Evolutionary conservation across 2,797 vertebrate species (phyloP), one percentile per base, ranked within the genome.

Genomic region (Sternotherus odoratus): DNA sequence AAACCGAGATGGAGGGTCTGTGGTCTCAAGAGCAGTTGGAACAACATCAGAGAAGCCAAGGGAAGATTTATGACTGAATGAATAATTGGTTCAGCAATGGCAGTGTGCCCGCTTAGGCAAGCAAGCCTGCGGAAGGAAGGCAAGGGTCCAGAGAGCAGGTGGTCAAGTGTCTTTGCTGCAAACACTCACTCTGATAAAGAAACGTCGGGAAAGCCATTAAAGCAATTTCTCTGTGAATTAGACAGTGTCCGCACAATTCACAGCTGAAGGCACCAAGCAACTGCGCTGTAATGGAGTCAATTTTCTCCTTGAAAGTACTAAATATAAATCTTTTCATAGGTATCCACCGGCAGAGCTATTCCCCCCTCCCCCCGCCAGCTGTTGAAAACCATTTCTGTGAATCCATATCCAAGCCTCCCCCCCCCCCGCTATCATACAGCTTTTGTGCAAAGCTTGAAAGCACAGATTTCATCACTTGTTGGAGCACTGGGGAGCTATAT

Each of bases 291-390:
- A 91, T 83, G 57, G 82, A 95, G 87, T 82, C 82, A 91, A 83
- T 95, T 95, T 95, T 96, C 88, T 89, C 87, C 80, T 91, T 90
- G 54, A 36, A 95, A 94, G 78, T 91, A 57, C 83, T 86, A 86
- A 49, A 11, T 48, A 87, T 60, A 91, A 94, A 89, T 78, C 86
- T 93, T 93, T 95, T 69, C 86, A 93, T 86, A 96, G 60, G 60
- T 82, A 15, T 28, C 24, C 1, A 26, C 79, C 36, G 74, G 79
- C 66, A 81, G 83, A 91, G 60, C 17, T 95, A 50, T 93, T 92
- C 92, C 26, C 21, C 4, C 57, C 26, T 28, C 4, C 57, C 57
- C 21, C n/a, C 16, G 1, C 81, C 89, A 95, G 88, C 80, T 95
- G 79, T 54, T 89, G 83, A 83, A 83, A 94, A 54, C 66, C 48